Evolutionary conservation across 2,888 invertebrate species (phyloP).

Genomic region (Trissoscelio sp.): DNA sequence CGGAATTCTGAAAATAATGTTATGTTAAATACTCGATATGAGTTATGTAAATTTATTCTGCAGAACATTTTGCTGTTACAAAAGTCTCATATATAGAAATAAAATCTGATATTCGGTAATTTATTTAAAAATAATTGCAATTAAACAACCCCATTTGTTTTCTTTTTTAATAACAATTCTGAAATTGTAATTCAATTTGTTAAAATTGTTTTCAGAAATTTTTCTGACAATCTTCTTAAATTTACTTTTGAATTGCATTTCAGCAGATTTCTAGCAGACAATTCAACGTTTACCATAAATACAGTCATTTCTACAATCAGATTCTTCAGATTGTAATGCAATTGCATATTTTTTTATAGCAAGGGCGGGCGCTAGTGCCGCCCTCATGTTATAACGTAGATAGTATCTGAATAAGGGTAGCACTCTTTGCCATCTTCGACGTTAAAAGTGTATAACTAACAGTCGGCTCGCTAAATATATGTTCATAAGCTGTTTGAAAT

Average conservation of each 20-base stretch:
- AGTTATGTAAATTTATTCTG: no score
- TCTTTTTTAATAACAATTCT: no score
- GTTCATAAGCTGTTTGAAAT: constrained; percentile 54
- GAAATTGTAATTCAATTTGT: no score
- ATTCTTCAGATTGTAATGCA: constrained; percentile 45
- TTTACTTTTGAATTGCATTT: not conserved
- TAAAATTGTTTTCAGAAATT: no score
- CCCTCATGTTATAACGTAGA: constrained; percentile 51
- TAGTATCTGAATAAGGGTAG: constrained; percentile 44
- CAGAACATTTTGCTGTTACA: no score
- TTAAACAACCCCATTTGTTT: no score
- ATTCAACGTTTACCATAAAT: constrained; percentile 55
- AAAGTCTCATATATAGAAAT: no score
- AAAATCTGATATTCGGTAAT: no score
- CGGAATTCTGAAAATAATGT: no score
- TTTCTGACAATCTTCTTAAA: no score
- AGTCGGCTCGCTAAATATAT: constrained; percentile 49
- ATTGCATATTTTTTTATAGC: constrained; percentile 55
- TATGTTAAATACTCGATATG: no score
- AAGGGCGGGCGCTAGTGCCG: constrained; percentile 27
- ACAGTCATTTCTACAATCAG: constrained; percentile 58
- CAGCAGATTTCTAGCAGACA: not conserved
- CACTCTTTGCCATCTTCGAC: constrained; percentile 44
- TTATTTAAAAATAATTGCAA: no score
- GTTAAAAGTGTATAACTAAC: constrained; percentile 53